These are phyloP conservation scores for Pheosia gnoma DNA, from an alignment of 2,888 invertebrate species.

Conservation along the genomic window DNA sequence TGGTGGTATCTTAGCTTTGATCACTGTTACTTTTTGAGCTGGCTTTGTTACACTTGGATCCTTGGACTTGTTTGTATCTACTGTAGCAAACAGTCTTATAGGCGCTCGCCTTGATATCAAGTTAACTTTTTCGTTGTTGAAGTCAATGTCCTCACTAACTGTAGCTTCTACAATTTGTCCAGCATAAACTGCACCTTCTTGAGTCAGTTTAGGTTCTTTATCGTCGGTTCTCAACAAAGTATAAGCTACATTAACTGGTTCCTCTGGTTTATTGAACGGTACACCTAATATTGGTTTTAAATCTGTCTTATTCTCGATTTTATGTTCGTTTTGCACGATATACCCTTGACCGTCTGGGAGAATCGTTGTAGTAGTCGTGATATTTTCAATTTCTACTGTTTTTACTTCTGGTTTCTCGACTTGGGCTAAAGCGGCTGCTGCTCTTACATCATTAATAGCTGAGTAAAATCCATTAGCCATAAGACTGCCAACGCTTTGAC, in stretches of 20 bases:
- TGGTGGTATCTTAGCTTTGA: constrained; percentile 74
- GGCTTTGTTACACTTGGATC: constrained; percentile 35
- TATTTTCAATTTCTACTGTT: constrained; percentile 38
- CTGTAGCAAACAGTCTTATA: constrained; percentile 59
- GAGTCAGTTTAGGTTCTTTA: constrained; percentile 57
- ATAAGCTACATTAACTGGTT: constrained; percentile 71
- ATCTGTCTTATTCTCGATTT: constrained; percentile 55
- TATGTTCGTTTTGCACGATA: constrained; percentile 55
- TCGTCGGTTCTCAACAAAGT: constrained; percentile 65
- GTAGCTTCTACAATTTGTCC: constrained; percentile 77
- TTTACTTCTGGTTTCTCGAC: constrained; percentile 82
- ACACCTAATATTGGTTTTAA: constrained; percentile 63
- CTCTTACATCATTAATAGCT: constrained; percentile 85
- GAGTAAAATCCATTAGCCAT: constrained; percentile 81
- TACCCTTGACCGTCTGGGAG: constrained; percentile 55
- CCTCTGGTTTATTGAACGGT: constrained; percentile 65
- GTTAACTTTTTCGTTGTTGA: constrained; percentile 66
- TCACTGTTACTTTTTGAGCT: constrained; percentile 54
- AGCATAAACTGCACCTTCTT: constrained; percentile 68
- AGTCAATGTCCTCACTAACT: constrained; percentile 73
- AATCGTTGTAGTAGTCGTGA: constrained; percentile 47
- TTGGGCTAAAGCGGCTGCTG: constrained; percentile 84
- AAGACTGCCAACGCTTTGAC: constrained; percentile 65
- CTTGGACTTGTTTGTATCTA: constrained; percentile 52
- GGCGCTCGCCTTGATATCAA: constrained; percentile 64